Conservation (phyloP, 2,888 invertebrate species). For the Diploptera punctata region DNA sequence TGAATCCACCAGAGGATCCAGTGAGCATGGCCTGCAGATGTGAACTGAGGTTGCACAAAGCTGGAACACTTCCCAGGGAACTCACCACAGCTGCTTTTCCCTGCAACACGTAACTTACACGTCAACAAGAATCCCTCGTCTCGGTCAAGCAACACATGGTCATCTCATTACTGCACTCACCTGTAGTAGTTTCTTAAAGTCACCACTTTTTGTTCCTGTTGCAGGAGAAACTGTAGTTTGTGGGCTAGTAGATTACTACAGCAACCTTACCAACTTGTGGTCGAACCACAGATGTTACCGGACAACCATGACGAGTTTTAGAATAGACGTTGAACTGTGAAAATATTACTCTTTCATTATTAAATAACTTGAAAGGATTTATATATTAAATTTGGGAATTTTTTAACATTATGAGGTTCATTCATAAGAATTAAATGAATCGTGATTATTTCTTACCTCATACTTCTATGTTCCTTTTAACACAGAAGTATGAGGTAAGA, state of each 20-base stretch:
- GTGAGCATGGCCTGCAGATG: neutral
- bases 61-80: neutral
- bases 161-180: constrained; percentile 1
- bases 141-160: no score
- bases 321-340: constrained; percentile 30
- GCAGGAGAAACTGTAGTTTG: neutral
- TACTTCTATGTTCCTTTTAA: no score
- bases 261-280: constrained; percentile 27
- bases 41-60: neutral
- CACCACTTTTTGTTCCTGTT: no score
- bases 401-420: no score
- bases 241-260: constrained; percentile 13
- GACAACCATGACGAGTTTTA: constrained; percentile 37
- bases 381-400: no score
- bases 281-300: constrained; percentile 39
- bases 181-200: no score
- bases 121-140: no score
- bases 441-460: no score
- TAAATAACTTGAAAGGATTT: no score
- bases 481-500: no score
- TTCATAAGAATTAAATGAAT: no score
- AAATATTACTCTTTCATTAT: no score
- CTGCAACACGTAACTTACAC: neutral
- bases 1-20: constrained; percentile 24
- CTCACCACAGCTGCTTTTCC: constrained; percentile 30